Conservation (phyloP, 2,113 vertebrate species). For the Oryzias celebensis region DNA sequence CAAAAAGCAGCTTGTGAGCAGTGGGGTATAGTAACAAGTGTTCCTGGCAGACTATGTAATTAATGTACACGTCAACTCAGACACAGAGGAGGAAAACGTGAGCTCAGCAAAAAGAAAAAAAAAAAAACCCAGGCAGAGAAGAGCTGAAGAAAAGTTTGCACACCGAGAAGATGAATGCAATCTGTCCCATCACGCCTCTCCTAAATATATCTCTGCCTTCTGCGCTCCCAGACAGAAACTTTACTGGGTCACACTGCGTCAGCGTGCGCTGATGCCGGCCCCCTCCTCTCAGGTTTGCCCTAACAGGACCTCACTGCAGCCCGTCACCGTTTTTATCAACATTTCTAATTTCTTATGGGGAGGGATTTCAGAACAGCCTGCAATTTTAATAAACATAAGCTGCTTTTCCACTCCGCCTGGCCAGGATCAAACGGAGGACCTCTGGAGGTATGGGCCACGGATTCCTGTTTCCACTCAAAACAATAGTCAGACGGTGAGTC, state of each 20-base stretch:
- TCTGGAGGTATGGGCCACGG: slow-evolving; percentile 14
- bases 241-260: slow-evolving; percentile 63
- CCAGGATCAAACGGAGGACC: slow-evolving; percentile 55
- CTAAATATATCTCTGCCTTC: slow-evolving; percentile 63
- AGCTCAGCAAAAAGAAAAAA: slow-evolving; percentile 74
- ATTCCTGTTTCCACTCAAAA: slow-evolving; percentile 36
- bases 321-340: slow-evolving; percentile 47
- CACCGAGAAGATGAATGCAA: slow-evolving; percentile 69
- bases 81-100: slow-evolving; percentile 69
- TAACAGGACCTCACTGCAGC: slow-evolving; percentile 47
- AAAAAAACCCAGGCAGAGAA: slow-evolving; percentile 17
- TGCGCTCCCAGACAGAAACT: slow-evolving; percentile 57
- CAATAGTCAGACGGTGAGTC: slow-evolving; percentile 28
- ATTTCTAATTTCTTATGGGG: slow-evolving; percentile 66
- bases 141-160: slow-evolving; percentile 32
- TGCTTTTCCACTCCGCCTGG: slow-evolving; percentile 75
- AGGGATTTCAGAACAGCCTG: slow-evolving; percentile 63
- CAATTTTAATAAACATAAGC: slow-evolving; percentile 77
- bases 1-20: slow-evolving; percentile 53
- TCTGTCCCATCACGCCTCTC: slow-evolving; percentile 65
- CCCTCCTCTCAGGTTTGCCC: slow-evolving; percentile 30
- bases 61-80: slow-evolving; percentile 79
- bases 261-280: slow-evolving; percentile 42
- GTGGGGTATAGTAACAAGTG: slow-evolving; percentile 41
- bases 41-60: slow-evolving; percentile 77